Evolutionary conservation across 2,113 vertebrate genomes (phyloP).

Genomic region (Irena cyanogastra): DNA sequence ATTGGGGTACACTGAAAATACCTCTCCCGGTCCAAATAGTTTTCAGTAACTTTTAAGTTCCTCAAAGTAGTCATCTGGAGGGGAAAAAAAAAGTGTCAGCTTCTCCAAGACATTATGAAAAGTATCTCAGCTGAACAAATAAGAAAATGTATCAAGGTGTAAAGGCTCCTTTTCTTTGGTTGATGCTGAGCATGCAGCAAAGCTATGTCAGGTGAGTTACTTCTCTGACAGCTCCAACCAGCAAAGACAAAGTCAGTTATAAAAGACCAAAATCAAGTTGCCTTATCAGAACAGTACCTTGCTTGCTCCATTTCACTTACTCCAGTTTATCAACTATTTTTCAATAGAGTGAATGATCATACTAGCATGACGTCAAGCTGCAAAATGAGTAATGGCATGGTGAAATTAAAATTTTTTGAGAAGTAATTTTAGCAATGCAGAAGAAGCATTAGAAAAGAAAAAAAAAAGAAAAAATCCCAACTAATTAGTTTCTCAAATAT

Average conservation of each 20-base stretch:
- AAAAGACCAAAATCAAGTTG: neutral
- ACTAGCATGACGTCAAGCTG: neutral
- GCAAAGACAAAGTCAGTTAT: neutral
- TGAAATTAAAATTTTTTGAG: neutral
- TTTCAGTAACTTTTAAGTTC: neutral
- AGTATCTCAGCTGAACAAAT: neutral
- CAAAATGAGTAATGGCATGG: neutral
- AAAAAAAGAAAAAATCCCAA: neutral
- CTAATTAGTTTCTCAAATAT: neutral
- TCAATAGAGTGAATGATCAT: neutral
- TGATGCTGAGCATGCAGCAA: neutral
- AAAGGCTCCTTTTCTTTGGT: neutral
- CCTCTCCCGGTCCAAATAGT: neutral
- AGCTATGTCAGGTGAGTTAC: neutral
- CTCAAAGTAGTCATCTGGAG: neutral
- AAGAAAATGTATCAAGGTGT: neutral
- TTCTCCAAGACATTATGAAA: neutral
- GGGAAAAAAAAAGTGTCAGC: fast-evolving
- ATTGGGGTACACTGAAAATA: neutral
- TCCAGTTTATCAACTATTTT: neutral
- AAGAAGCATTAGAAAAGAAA: neutral
- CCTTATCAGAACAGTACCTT: neutral
- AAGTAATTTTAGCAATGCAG: neutral
- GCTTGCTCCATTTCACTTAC: neutral
- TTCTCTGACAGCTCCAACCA: neutral